phyloP scores from a whole-genome alignment of 2,888 invertebrate species.

The Drosophila tripunctata region DNA sequence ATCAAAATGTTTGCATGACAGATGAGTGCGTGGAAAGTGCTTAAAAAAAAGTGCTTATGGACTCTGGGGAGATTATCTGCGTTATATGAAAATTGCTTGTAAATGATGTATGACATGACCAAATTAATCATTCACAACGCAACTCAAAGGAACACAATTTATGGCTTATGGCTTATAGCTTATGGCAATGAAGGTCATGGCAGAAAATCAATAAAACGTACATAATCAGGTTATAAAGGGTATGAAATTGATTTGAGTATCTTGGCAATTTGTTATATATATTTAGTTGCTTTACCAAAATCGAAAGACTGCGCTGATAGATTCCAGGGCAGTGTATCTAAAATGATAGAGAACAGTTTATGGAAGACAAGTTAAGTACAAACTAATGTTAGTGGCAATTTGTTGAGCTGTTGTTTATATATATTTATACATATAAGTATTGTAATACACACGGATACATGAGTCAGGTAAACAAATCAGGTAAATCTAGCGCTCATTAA shows the following conservation, averaged over 20 bases:
- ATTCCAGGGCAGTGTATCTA: conserved; percentile 77
- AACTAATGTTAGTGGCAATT: conserved; percentile 28
- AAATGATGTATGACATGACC: conserved; percentile 46
- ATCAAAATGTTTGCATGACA: conserved; percentile 20
- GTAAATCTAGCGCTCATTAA: conserved; percentile 54
- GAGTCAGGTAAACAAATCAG: conserved; percentile 49
- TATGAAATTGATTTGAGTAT: conserved; percentile 3
- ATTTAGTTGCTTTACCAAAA: conserved; percentile 58
- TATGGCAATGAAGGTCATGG: conserved; percentile 50
- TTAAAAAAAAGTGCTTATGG: conserved; percentile 28
- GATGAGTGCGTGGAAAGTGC: conserved; percentile 47
- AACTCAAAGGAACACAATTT: neutral
- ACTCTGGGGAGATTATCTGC: conserved; percentile 29
- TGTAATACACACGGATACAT: conserved; percentile 16
- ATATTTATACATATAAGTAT: neutral
- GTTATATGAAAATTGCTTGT: conserved; percentile 32
- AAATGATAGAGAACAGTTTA: conserved; percentile 69
- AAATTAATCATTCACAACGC: conserved; percentile 41
- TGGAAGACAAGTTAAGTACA: conserved; percentile 47
- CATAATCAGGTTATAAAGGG: conserved; percentile 12
- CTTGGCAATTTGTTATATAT: conserved; percentile 19
- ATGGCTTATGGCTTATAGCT: conserved; percentile 1
- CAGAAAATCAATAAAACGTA: conserved; percentile 59
- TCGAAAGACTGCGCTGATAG: conserved; percentile 65
- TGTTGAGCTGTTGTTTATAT: conserved; percentile 19